Evolutionary conservation across 2,113 vertebrate genomes (phyloP), one percentile per base, ranked within the genome.

Genomic region (Grallaria varia): DNA sequence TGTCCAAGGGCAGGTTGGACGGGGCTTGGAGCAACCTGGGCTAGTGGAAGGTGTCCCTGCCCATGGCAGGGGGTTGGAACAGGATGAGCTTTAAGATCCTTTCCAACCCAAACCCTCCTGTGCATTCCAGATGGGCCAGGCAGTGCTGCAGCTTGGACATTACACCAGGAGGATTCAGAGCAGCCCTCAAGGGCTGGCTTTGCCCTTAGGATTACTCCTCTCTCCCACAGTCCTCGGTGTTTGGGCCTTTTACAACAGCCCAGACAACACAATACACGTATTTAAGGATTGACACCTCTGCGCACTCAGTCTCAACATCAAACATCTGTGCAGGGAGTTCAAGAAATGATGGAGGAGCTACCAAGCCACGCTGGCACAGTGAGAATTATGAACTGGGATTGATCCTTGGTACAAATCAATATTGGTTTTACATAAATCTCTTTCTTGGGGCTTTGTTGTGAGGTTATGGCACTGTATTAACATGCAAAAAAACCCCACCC

Each of bases 341-440:
- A 42, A 95, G 62, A 60, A 49, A 50, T 45, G 14, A 64, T 33
- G 18, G 39, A 31, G 88, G 90, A 92, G 95, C 93, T 63, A n/a
- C 79, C 5, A 66, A 95, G 72, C 91, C 58, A 56, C 0, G 0
- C 53, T 59, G 79, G 81, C 90, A 94, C 68, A 14, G 42, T 37
- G 30, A 45, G 92, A 96, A 73, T 93, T 96, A 97, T 72, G 89
- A 96, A 90, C 71, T 33, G 80, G 82, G 97, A 97, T 66, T 76
- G 95, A 97, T 97, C 92, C 73, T 63, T 40, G 62, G 81, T 83
- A 77, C 85, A 71, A 93, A 97, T 97, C 96, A 93, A 95, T 95
- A 96, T 40, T 53, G 89, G 55, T 96, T 96, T 97, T 62, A 92
- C 77, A 94, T 58, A 84, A 95, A 80, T 67, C 66, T 39, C 15